phyloP scores from a whole-genome alignment of 2,888 invertebrate species.

The Mesorhabditis sp. region DNA sequence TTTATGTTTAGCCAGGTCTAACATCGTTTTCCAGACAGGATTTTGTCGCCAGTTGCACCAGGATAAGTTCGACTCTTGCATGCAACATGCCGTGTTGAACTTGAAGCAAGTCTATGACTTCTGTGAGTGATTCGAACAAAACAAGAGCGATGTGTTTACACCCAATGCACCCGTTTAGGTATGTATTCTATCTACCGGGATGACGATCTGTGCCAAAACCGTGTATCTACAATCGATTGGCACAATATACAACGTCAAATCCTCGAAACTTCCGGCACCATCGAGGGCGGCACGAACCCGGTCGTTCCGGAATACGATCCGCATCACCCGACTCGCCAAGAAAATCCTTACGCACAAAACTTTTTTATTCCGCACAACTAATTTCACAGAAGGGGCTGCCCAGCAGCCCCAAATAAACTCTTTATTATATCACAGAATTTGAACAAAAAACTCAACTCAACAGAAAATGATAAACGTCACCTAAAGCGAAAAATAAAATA shows the following conservation, averaged over 20 bases:
- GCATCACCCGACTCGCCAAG: background rate
- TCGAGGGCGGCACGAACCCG: background rate
- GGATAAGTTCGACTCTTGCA: background rate
- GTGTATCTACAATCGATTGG: background rate
- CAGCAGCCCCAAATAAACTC: background rate
- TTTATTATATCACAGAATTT: background rate
- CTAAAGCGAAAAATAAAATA: background rate
- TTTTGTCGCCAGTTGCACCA: background rate
- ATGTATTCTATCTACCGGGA: background rate
- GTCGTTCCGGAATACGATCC: no score
- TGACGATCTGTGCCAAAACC: background rate
- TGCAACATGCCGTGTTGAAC: background rate
- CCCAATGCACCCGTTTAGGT: background rate
- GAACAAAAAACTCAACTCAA: background rate
- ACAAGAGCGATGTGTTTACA: background rate
- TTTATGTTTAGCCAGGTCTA: no score
- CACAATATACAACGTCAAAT: constrained; percentile 1
- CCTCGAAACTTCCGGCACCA: background rate
- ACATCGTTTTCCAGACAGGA: background rate
- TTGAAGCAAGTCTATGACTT: background rate
- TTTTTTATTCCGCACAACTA: constrained; percentile 1
- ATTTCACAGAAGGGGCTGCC: background rate
- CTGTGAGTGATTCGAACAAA: background rate
- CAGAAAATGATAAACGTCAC: no score
- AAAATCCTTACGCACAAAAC: constrained; percentile 6